Percentiles rank a stretch among this genome's conserved stretches.
Evolutionary conservation across 1,140 invertebrate species (phyloP).

Genomic region (Plectrocnemia conspersa): DNA sequence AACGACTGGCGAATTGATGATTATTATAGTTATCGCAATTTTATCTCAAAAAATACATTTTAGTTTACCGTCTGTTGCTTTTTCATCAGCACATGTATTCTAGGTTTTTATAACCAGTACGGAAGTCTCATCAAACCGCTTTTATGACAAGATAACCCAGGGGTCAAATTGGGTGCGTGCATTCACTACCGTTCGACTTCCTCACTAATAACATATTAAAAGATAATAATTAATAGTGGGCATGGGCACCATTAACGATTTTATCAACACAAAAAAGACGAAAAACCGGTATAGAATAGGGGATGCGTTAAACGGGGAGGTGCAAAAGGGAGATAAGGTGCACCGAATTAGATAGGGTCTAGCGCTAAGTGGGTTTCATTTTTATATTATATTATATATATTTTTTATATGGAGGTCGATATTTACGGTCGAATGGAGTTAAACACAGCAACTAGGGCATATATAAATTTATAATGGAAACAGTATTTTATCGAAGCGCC

Average conservation of each 20-base stretch:
- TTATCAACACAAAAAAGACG: slow-evolving; percentile 22
- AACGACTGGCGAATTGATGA: no score
- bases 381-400: no score
- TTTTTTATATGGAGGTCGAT: no score
- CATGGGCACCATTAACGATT: slow-evolving; percentile 26
- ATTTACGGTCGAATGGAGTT: no score
- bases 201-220: slow-evolving; percentile 24
- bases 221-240: slow-evolving; percentile 31
- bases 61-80: no score
- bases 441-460: no score
- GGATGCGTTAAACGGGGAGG: not conserved
- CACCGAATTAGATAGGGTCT: slow-evolving; percentile 33
- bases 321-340: slow-evolving; percentile 16
- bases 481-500: no score
- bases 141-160: slow-evolving; percentile 14
- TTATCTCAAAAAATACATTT: no score
- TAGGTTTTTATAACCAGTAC: no score
- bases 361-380: slow-evolving; percentile 27
- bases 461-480: no score
- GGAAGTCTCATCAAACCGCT: slow-evolving; percentile 14
- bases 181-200: slow-evolving; percentile 25
- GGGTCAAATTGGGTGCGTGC: slow-evolving; percentile 15
- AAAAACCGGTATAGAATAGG: slow-evolving; percentile 12
- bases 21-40: no score
- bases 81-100: no score